phyloP scores from a whole-genome alignment of 2,797 vertebrate species.

The Helostoma temminkii region DNA sequence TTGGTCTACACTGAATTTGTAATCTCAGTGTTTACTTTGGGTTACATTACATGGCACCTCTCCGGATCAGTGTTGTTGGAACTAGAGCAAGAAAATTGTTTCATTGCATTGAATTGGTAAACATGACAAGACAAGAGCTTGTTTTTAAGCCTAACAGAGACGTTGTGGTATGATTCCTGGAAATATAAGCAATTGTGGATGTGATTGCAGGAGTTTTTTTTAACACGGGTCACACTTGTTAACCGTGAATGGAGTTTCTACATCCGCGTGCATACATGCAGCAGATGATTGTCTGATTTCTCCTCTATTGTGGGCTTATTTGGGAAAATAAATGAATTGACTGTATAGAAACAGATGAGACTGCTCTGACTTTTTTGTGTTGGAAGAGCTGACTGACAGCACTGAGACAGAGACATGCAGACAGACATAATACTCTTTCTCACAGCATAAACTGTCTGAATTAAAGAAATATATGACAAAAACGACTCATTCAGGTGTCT shows the following conservation, averaged over 20 bases:
- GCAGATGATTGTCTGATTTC: too few species aligned
- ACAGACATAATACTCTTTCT: too few species aligned
- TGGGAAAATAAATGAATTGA: too few species aligned
- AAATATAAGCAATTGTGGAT: conserved; percentile 22
- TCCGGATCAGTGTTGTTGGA: conserved; percentile 26
- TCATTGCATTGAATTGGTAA: conserved; percentile 13
- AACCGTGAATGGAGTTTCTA: conserved; percentile 50
- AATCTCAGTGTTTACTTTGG: conserved; percentile 45
- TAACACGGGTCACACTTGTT: conserved; percentile 27
- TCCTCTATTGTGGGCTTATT: too few species aligned
- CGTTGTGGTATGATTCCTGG: conserved; percentile 2
- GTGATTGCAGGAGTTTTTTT: conserved; percentile 16
- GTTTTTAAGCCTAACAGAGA: conserved; percentile 16
- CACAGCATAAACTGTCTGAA: too few species aligned
- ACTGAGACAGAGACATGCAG: too few species aligned
- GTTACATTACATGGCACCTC: conserved; percentile 32
- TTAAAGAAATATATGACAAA: too few species aligned
- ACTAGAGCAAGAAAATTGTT: not conserved
- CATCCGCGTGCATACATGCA: too few species aligned
- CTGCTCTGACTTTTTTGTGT: too few species aligned
- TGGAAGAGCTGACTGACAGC: too few species aligned
- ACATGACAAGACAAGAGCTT: conserved; percentile 15
- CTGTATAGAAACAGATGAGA: too few species aligned
- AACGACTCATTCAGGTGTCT: too few species aligned
- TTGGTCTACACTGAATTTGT: conserved; percentile 66